Conservation (phyloP, 1,140 invertebrate species). For the Drosophila tani region DNA sequence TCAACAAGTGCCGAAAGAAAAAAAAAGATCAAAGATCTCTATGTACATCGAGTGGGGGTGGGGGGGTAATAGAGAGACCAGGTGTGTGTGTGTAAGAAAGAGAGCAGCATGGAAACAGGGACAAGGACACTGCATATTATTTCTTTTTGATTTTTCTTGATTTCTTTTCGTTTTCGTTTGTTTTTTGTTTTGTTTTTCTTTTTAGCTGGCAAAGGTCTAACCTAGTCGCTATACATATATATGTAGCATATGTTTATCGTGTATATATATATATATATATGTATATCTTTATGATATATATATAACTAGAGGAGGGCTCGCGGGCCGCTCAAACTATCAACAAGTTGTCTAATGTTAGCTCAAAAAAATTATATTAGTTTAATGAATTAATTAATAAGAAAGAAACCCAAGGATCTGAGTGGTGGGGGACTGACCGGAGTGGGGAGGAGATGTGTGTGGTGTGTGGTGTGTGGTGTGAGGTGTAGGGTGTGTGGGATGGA, state of each 20-base stretch:
- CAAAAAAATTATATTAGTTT: slow-evolving; percentile 56
- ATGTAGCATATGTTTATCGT: slow-evolving; percentile 25
- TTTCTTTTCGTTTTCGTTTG: slow-evolving; percentile 4
- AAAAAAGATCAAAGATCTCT: slow-evolving; percentile 17
- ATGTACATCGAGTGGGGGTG: slow-evolving; percentile 30
- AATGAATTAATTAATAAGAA: slow-evolving; percentile 43
- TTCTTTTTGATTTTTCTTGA: slow-evolving; percentile 4
- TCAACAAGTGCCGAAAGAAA: slow-evolving; percentile 24
- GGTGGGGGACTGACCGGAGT: slow-evolving; percentile 1
- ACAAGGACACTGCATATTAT: slow-evolving; percentile 2
- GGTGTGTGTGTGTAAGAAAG: not conserved
- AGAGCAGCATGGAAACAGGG: slow-evolving; percentile 6
- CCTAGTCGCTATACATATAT: slow-evolving; percentile 30
- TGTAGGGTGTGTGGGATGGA: not conserved
- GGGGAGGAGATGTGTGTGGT: not conserved
- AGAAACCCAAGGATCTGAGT: slow-evolving; percentile 33
- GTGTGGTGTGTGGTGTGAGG: not conserved
- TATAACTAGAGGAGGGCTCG: slow-evolving; percentile 61
- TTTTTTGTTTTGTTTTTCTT: not conserved
- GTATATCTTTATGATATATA: slow-evolving; percentile 26
- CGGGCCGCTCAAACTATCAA: slow-evolving; percentile 66
- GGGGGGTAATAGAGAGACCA: not conserved
- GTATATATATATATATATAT: slow-evolving; percentile 43
- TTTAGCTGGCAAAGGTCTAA: slow-evolving; percentile 31
- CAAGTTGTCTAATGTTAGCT: slow-evolving; percentile 64